Percentiles rank a stretch among this genome's conserved stretches.
Evolutionary conservation across 2,888 invertebrate species (phyloP).

Genomic region (Eremobia ochroleuca): DNA sequence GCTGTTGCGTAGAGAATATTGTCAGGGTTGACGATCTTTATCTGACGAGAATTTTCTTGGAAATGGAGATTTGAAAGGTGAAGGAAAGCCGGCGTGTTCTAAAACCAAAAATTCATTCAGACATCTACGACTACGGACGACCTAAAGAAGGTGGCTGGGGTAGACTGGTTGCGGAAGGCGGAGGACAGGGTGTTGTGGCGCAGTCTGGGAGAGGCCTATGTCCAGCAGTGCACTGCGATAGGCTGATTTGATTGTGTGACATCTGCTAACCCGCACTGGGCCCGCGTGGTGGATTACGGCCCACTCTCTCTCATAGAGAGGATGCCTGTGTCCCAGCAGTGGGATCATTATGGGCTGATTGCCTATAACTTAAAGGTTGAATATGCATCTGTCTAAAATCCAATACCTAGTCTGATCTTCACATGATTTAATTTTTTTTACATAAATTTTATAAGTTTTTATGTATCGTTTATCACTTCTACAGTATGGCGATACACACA

Average conservation of each 20-base stretch:
- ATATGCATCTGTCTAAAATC: not conserved
- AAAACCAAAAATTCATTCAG: not conserved
- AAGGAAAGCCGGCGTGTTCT: not conserved
- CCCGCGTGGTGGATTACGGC: not conserved
- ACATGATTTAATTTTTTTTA: no score
- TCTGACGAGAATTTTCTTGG: conserved; percentile 14
- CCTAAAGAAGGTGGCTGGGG: no score
- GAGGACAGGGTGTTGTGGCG: no score
- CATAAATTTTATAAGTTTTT: not conserved
- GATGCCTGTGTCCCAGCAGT: not conserved
- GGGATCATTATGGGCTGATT: not conserved
- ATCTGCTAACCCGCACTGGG: not conserved
- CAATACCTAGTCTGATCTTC: no score
- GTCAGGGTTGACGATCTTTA: conserved; percentile 43
- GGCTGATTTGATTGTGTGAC: no score
- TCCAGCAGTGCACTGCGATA: no score
- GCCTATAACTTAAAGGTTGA: not conserved
- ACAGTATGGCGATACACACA: no score
- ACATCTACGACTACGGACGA: no score
- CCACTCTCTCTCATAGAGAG: not conserved
- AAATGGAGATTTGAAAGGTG: not conserved
- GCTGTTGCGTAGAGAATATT: conserved; percentile 43
- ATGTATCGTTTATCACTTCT: not conserved
- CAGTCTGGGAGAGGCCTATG: no score
- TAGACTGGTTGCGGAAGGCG: no score